Percentiles rank a stretch among this genome's conserved stretches.
phyloP scores from a whole-genome alignment of 2,113 vertebrate genomes.

The Anhinga rufa region DNA sequence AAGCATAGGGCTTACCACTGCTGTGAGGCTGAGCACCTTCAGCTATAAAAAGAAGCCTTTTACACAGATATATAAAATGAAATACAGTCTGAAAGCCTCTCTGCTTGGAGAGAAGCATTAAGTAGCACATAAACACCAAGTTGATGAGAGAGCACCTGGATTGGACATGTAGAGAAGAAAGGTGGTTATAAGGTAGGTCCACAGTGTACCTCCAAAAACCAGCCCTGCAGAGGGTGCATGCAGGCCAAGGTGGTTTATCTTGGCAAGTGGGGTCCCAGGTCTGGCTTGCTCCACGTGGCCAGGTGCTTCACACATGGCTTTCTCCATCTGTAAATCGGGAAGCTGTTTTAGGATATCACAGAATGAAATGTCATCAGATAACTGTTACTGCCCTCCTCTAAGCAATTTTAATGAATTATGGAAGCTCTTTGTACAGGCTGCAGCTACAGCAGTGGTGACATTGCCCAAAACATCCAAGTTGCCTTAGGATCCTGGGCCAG shows the following conservation, averaged over 20 bases:
- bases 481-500: neutral
- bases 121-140: neutral
- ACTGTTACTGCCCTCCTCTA: neutral
- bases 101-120: neutral
- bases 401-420: neutral
- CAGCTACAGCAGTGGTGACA: neutral
- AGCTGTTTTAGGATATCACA: neutral
- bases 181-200: neutral
- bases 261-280: neutral
- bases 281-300: neutral
- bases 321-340: neutral
- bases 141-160: neutral
- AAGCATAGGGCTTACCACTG: neutral
- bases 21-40: slow-evolving; percentile 1
- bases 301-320: neutral
- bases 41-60: slow-evolving; percentile 56
- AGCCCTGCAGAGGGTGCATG: neutral
- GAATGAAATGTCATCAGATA: neutral
- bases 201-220: neutral
- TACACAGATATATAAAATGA: neutral
- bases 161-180: neutral
- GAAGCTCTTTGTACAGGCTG: neutral
- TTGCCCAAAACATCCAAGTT: neutral
- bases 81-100: slow-evolving; percentile 24
- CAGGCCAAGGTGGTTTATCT: neutral